Evolutionary conservation across 1,140 invertebrate genomes (phyloP), one percentile per base, ranked within the genome.

Genomic region (Bombus waltoni): DNA sequence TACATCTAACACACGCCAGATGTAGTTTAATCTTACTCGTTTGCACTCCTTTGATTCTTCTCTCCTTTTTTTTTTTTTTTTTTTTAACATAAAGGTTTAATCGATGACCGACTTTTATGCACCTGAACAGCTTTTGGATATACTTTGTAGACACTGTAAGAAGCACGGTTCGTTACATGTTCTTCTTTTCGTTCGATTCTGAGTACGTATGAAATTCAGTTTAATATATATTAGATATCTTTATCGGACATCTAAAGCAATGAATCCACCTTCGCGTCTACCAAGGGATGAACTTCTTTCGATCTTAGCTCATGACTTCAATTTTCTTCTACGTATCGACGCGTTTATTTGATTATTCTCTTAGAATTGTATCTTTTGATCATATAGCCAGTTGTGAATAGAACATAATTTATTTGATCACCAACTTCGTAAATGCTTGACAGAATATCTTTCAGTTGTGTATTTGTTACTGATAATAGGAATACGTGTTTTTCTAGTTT

Each of bases 41-140:
- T 71, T 76, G 62, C 59, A 68, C 28, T 65, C 25, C 40, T 59
- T 88, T 80, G 71, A 32, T 66, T 42, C n/a, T 11, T 38, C n/a
- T 89, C 32, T 32, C 32, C 32, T 53, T 35, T 13, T 38, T 38
- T 42, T 47, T 42, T 5, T 73, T 40, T n/a, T 35, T 35, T 35
- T 53, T 87, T 87, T 81, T 40, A 28, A 62, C 75, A 35, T 70
- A 76, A 62, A 59, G 44, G 35, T 87, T 75, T 77, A 81, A 88
- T 90, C 79, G 79, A 90, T 88, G 86, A n/a, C 79, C 85, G 82
- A 87, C 57, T 87, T 87, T 80, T 74, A 25, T 71, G 40, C 74
- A 72, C 13, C 71, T n/a, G 59, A 68, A 77, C n/a, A 75, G 53
- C 59, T 87, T 74, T 68, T 40, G 57, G 62, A 79, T 59, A 85